These are phyloP conservation scores for Gari tellinella DNA, from an alignment of 2,888 invertebrate species.

Conservation along the genomic window DNA sequence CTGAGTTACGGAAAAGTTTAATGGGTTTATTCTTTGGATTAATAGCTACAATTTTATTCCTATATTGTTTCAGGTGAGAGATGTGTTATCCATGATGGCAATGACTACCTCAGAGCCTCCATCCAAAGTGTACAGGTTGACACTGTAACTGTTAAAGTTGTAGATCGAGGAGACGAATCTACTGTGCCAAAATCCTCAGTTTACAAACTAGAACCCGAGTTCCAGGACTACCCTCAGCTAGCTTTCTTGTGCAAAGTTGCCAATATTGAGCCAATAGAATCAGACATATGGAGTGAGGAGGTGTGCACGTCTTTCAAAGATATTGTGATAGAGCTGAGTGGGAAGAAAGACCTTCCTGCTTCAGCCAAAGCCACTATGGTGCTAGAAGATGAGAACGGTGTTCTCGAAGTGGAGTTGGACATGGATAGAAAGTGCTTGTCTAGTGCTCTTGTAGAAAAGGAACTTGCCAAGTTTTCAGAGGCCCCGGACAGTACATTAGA, in stretches of 20 bases:
- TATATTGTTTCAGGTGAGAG: constrained; percentile 43
- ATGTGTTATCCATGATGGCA: constrained; percentile 50
- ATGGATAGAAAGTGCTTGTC: constrained; percentile 35
- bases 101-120: constrained; percentile 45
- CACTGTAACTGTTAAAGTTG: constrained; percentile 61
- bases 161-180: constrained; percentile 67
- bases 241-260: constrained; percentile 73
- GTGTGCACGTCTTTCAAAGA: constrained; percentile 58
- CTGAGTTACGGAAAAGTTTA: too few relatives aligned
- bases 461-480: constrained; percentile 30
- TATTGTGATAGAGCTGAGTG: constrained; percentile 42
- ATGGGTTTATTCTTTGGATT: too few relatives aligned
- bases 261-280: constrained; percentile 53
- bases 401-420: constrained; percentile 33
- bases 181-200: constrained; percentile 57
- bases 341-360: constrained; percentile 30
- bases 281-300: constrained; percentile 52
- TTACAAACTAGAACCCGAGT: constrained; percentile 60
- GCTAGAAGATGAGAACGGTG: constrained; percentile 19
- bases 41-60: too few relatives aligned
- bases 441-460: constrained; percentile 36
- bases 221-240: constrained; percentile 69
- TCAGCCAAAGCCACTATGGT: constrained; percentile 41
- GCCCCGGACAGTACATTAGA: background rate
- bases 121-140: constrained; percentile 42